These are phyloP conservation scores for Heteronetta atricapilla DNA, from an alignment of 2,113 vertebrate species.

Conservation along the genomic window DNA sequence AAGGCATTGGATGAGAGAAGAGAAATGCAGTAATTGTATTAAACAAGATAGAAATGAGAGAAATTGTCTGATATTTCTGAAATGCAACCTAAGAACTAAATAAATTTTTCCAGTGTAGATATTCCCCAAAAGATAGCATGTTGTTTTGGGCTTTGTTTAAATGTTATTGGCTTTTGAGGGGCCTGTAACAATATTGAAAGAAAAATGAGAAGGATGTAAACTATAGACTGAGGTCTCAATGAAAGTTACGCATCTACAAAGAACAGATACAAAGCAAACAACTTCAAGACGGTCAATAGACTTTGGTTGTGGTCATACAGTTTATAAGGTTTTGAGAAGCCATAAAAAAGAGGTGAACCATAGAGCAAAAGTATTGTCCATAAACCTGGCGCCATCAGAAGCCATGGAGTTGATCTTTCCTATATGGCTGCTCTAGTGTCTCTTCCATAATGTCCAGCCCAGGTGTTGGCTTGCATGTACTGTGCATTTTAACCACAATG, in stretches of 20 bases:
- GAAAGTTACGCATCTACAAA: not conserved
- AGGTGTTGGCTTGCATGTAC: not conserved
- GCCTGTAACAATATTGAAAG: not conserved
- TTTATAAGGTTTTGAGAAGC: not conserved
- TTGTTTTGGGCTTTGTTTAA: not conserved
- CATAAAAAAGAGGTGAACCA: not conserved
- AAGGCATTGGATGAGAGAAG: not conserved
- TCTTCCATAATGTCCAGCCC: not conserved
- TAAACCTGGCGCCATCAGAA: not conserved
- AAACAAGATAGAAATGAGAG: not conserved
- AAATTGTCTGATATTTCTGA: constrained; percentile 18
- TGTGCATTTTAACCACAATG: not conserved
- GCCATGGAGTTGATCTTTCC: not conserved
- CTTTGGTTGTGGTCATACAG: not conserved
- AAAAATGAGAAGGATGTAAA: not conserved
- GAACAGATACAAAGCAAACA: not conserved
- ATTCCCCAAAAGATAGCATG: not conserved
- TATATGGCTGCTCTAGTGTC: not conserved
- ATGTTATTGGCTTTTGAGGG: not conserved
- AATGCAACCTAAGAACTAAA: not conserved
- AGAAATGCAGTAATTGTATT: not conserved
- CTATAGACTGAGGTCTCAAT: not conserved
- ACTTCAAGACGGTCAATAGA: not conserved
- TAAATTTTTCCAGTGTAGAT: not conserved
- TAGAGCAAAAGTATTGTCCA: not conserved